phyloP scores from a whole-genome alignment of 2,113 vertebrate genomes.

The Oryzias curvinotus region DNA sequence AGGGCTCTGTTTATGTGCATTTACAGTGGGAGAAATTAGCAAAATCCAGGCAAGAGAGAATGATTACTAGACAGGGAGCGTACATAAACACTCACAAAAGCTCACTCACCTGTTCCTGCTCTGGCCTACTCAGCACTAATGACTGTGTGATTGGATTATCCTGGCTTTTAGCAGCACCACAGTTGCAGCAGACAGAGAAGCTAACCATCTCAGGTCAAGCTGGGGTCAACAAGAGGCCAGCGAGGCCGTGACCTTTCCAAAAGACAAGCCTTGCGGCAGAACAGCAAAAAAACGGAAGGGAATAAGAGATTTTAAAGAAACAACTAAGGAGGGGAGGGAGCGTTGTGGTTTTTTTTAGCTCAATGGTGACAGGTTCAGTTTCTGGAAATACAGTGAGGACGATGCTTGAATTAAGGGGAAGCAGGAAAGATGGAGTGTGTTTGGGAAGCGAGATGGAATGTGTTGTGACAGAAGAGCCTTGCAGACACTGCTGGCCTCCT shows the following conservation, averaged over 20 bases:
- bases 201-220: slow-evolving; percentile 57
- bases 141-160: slow-evolving; percentile 73
- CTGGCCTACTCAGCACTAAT: slow-evolving; percentile 58
- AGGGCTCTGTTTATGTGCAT: slow-evolving; percentile 14
- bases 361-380: slow-evolving; percentile 23
- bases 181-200: slow-evolving; percentile 59
- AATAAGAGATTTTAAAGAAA: slow-evolving; percentile 12
- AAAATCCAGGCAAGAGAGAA: slow-evolving; percentile 5
- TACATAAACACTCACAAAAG: slow-evolving; percentile 16
- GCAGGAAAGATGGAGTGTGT: slow-evolving; percentile 15
- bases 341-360: not conserved
- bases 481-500: slow-evolving; percentile 69
- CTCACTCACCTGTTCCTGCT: slow-evolving; percentile 53
- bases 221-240: slow-evolving; percentile 60
- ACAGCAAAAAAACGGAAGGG: not conserved
- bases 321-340: not conserved
- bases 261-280: slow-evolving; percentile 10
- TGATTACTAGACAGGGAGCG: slow-evolving; percentile 20
- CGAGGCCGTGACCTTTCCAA: slow-evolving; percentile 26
- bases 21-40: slow-evolving; percentile 25
- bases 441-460: slow-evolving; percentile 46
- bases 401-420: not conserved
- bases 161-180: slow-evolving; percentile 56
- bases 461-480: slow-evolving; percentile 69
- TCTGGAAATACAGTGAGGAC: slow-evolving; percentile 24